Evolutionary conservation across 2,113 vertebrate species (phyloP), one percentile per base, ranked within the genome.

Genomic region (Lepisosteus osseus): DNA sequence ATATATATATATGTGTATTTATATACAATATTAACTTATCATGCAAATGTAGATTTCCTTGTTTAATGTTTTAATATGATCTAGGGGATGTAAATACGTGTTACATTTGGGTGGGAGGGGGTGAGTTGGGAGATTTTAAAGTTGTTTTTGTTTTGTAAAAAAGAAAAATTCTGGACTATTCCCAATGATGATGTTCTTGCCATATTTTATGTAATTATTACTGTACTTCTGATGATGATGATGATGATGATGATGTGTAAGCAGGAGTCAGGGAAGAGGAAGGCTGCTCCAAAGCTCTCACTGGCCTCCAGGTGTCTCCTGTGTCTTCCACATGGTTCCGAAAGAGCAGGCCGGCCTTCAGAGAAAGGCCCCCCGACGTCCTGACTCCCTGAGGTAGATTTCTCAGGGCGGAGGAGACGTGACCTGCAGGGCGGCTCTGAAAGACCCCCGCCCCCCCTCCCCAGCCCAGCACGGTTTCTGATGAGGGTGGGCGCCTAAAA

Each of bases 31-130:
- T 76, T 84, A 80, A 90, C 81, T 90, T 89, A 91, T 90, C 83
- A 86, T 86, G 85, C 78, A 89, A 86, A 88, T 87, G 87, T 91
- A 84, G 82, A 87, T 82, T 85, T 85, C 84, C 82, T 88, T 88
- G 84, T 86, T 80, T 85, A 84, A 83, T 86, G 84, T 90, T 78
- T 79, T 76, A 89, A 80, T 77, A 82, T 61, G 78, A 82, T 62
- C 82, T 68, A 77, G 73, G 68, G 71, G 57, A 54, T 29, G 57
- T 65, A 73, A 61, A 79, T 77, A 76, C 40, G 67, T 84, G 82
- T 83, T 84, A 78, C 43, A 72, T 72, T 80, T 54, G 73, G 69
- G n/a, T 56, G 47, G 74, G 11, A 7, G 76, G 74, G 68, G 69
- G 51, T 29, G 72, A 74, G 72, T 78, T 69, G 47, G 43, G 11